Base-by-base conservation (phyloP, 1,140 invertebrate genomes). In the Whitmania pigra region DNA sequence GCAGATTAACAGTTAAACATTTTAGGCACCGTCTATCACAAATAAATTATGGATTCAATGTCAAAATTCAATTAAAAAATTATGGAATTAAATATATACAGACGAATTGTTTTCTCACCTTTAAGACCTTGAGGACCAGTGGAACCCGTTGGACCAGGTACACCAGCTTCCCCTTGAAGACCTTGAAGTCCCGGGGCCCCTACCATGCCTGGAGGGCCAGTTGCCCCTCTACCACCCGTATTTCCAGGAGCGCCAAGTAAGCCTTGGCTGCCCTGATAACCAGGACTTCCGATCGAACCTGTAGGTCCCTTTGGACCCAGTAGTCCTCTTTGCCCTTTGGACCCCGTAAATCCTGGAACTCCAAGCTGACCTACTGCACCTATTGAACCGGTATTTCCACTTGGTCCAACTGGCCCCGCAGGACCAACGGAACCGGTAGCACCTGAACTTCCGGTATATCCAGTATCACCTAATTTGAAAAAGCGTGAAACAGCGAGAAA, bases 361-460 rank as follows among this genome's bases (percentile, higher is more conserved):
- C 73, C 73, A 20, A 53, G 29, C 15, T 31, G 29, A 4, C 73
- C 73, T 27, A 53, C 25, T 53, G 22, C 22, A 6, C 73, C 73
- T 43, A 40, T 22, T 0, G 0, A 25, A 72, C 73, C 73, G 22
- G 25, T 70, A 13, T 55, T 29, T 49, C 55, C 55, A 60, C 20
- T n/a, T 13, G 25, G 70, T 29, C 70, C 53, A 27, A 49, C 57
- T 25, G 25, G 20, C 25, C 53, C 55, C 55, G 29, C 22, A 22
- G 55, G 36, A 9, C 55, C 70, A 22, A 71, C 53, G 18, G 53
- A 40, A 71, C 55, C 55, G 57, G 70, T 18, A 60, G 36, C n/a
- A 3, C 55, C 55, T 27, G 36, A 57, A 27, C n/a, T 20, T 55
- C 55, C 53, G 4, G 22, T 60, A 53, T 11, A 68, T 29, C 67